phyloP scores from a whole-genome alignment of 1,140 invertebrate genomes.

The Aphaenogaster ashmeadi region DNA sequence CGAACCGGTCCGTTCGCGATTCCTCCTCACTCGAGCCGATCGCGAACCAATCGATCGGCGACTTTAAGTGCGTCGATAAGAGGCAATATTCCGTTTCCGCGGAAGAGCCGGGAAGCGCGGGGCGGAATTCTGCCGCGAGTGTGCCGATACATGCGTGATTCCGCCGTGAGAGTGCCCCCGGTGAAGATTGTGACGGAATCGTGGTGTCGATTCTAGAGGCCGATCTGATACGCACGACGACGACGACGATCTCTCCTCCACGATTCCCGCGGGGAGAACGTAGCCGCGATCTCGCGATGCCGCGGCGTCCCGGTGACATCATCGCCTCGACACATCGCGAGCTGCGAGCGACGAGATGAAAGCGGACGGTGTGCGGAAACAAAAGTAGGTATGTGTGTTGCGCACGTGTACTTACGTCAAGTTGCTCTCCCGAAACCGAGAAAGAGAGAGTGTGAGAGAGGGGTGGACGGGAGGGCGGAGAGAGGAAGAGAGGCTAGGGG shows the following conservation, averaged over 20 bases:
- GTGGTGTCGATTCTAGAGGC: not conserved
- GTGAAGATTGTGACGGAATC: conserved; percentile 22
- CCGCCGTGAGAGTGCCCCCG: not conserved
- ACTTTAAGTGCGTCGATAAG: not conserved
- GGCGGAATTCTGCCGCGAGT: not conserved
- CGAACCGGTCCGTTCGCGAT: not conserved
- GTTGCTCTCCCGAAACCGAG: not conserved
- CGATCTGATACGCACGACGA: conserved; percentile 9
- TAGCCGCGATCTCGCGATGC: conserved; percentile 3
- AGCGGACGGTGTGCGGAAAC: conserved; percentile 9
- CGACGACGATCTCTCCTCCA: not conserved
- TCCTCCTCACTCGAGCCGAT: not conserved
- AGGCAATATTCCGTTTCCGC: not conserved
- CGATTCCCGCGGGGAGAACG: not conserved
- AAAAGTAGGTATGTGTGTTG: conserved; percentile 43
- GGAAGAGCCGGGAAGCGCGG: not conserved
- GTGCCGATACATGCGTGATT: not conserved
- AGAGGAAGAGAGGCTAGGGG: not conserved
- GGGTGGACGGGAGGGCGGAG: no score
- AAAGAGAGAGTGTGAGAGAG: not conserved
- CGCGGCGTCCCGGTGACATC: not conserved
- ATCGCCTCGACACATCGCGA: conserved; percentile 24
- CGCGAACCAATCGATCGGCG: not conserved
- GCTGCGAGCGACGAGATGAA: conserved; percentile 19
- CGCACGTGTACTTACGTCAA: conserved; percentile 48